phyloP scores from a whole-genome alignment of 2,888 invertebrate genomes.

The Unio delphinus region DNA sequence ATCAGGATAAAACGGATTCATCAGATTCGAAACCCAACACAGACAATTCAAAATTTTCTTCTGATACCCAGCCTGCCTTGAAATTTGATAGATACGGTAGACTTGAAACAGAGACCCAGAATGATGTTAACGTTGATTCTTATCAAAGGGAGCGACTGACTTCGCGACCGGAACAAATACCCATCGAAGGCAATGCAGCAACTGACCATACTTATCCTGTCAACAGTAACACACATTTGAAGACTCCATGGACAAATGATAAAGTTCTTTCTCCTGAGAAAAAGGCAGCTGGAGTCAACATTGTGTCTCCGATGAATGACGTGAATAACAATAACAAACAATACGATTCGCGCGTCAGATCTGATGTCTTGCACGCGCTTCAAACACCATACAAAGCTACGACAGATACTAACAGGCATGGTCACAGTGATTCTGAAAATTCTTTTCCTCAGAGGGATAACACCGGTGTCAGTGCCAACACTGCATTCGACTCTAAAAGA shows the following conservation, averaged over 20 bases:
- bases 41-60: conserved; percentile 22
- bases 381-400: no score
- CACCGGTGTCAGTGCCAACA: conserved; percentile 5
- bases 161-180: conserved; percentile 2
- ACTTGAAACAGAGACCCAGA: no score
- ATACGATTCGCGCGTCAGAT: conserved; percentile 35
- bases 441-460: neutral
- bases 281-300: neutral
- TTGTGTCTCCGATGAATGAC: conserved; percentile 23
- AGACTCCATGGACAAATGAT: no score
- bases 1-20: conserved; percentile 10
- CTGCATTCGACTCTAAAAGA: conserved; percentile 14
- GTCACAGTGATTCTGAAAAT: neutral
- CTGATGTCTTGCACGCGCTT: conserved; percentile 18
- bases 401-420: neutral
- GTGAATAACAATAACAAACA: conserved; percentile 42
- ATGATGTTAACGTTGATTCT: conserved; percentile 19
- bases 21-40: conserved; percentile 3
- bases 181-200: neutral
- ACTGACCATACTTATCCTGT: no score
- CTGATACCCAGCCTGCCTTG: conserved; percentile 7
- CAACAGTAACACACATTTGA: no score
- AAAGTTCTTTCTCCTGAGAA: no score
- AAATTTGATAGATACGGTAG: neutral
- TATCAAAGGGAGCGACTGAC: conserved; percentile 14